Conservation (phyloP, 2,797 vertebrate species). For the Bradypodion ventrale region DNA sequence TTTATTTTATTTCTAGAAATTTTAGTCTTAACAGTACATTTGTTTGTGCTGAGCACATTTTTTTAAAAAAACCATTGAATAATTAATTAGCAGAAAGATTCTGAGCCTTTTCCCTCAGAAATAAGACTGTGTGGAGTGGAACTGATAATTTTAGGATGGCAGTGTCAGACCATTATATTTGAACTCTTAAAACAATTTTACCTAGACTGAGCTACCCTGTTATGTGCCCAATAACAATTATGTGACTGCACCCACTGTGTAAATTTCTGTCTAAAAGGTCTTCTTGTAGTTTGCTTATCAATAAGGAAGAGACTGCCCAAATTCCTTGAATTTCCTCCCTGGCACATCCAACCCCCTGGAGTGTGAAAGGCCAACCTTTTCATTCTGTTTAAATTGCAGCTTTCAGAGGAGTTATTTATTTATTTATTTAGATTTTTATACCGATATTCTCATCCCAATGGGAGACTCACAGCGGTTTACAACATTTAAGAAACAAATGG, state of each 20-base stretch:
- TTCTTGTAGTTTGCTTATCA: neutral
- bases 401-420: neutral
- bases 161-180: neutral
- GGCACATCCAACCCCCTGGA: neutral
- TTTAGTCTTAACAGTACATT: neutral
- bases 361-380: neutral
- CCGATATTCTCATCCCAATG: too few relatives aligned
- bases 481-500: too few relatives aligned
- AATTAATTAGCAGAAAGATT: neutral
- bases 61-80: neutral
- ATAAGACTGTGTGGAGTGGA: neutral
- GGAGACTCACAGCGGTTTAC: too few relatives aligned
- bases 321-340: conserved; percentile 1
- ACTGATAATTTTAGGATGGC: neutral
- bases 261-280: neutral
- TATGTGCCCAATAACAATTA: neutral
- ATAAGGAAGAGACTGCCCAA: neutral
- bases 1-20: neutral
- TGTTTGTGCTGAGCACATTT: neutral
- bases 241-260: neutral
- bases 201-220: neutral
- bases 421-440: too few relatives aligned
- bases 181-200: neutral
- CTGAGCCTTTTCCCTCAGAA: neutral
- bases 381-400: neutral